phyloP scores from a whole-genome alignment of 1,140 invertebrate species.

The Pectinophora gossypiella region DNA sequence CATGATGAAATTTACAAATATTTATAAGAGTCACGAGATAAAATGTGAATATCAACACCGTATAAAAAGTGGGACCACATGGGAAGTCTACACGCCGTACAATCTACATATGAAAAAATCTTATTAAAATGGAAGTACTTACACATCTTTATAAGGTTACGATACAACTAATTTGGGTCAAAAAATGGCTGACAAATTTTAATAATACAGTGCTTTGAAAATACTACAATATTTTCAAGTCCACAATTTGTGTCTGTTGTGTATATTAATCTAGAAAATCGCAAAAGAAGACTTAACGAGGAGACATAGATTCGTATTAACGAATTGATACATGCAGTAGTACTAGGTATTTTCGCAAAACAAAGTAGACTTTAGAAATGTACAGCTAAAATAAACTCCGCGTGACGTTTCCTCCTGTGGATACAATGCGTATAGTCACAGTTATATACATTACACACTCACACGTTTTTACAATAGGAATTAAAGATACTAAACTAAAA shows the following conservation, averaged over 20 bases:
- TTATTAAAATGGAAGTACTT: conserved; percentile 73
- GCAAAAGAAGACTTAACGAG: conserved; percentile 54
- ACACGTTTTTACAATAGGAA: conserved; percentile 71
- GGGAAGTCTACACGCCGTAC: conserved; percentile 55
- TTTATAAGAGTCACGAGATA: conserved; percentile 15
- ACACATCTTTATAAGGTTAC: conserved; percentile 53
- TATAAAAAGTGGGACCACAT: conserved; percentile 41
- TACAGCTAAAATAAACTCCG: conserved; percentile 33
- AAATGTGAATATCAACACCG: conserved; percentile 52
- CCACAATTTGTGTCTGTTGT: neutral
- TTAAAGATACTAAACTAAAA: conserved; percentile 64
- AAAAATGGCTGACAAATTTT: conserved; percentile 63
- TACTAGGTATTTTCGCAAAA: neutral
- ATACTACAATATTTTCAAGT: conserved; percentile 39
- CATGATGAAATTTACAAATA: neutral
- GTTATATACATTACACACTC: conserved; percentile 69
- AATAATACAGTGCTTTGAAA: conserved; percentile 54
- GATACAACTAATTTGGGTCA: conserved; percentile 60
- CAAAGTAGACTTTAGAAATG: conserved; percentile 19
- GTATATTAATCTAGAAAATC: conserved; percentile 34
- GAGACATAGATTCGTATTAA: conserved; percentile 38
- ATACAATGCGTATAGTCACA: conserved; percentile 40
- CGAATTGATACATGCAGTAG: conserved; percentile 14
- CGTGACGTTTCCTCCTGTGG: conserved; percentile 38
- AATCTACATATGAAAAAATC: conserved; percentile 62